Evolutionary conservation across 1,140 invertebrate genomes (phyloP).

Genomic region (Nylanderia fulva): DNA sequence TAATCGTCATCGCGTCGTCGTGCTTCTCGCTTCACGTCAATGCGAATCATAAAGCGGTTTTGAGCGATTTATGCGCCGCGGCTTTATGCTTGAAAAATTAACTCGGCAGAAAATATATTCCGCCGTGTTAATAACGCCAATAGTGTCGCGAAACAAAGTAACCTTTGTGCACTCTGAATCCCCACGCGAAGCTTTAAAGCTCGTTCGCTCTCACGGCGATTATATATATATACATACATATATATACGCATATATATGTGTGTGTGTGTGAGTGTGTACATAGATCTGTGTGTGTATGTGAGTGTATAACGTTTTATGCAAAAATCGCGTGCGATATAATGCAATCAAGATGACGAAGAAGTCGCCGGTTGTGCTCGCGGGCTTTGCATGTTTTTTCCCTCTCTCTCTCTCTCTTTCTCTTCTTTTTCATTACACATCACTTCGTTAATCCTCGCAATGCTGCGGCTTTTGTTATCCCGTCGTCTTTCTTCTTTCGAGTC

Average conservation of each 20-base stretch:
- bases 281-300: too few species aligned
- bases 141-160: slow-evolving; percentile 47
- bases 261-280: neutral
- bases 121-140: slow-evolving; percentile 31
- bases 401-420: neutral
- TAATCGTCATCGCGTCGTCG: neutral
- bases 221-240: neutral
- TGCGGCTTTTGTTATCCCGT: slow-evolving; percentile 49
- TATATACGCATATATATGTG: too few species aligned
- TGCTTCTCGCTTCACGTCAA: neutral
- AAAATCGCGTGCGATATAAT: slow-evolving; percentile 43
- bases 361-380: slow-evolving; percentile 42
- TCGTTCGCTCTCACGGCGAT: neutral
- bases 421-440: slow-evolving; percentile 68
- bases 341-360: slow-evolving; percentile 49
- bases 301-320: slow-evolving; percentile 50
- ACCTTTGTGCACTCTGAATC: slow-evolving; percentile 31
- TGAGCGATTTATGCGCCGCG: neutral
- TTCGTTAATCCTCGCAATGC: slow-evolving; percentile 64
- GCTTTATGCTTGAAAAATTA: slow-evolving; percentile 25
- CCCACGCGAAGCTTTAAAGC: slow-evolving; percentile 14
- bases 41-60: slow-evolving; percentile 33
- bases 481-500: neutral
- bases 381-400: slow-evolving; percentile 61
- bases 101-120: slow-evolving; percentile 44